Percentiles rank a stretch among this genome's conserved stretches.
Evolutionary conservation across 2,113 vertebrate species (phyloP).

Genomic region (Cyprinodon brontotheroides): DNA sequence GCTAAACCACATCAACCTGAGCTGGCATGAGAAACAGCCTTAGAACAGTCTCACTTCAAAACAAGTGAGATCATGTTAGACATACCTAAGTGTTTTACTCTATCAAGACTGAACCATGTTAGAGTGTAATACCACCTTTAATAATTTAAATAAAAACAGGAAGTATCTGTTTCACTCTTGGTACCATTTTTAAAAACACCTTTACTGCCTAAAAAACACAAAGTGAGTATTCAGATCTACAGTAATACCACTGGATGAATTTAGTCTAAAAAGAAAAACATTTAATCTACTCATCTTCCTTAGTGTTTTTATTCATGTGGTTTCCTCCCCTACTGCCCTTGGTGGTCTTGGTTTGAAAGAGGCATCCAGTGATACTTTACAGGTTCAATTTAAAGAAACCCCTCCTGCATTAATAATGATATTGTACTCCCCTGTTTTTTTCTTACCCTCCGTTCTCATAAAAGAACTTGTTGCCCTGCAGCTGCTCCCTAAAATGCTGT

Average conservation of each 20-base stretch:
- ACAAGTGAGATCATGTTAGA: background rate
- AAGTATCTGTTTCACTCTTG: background rate
- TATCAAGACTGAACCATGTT: background rate
- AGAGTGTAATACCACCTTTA: background rate
- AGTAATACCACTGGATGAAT: no score
- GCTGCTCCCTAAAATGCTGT: slow-evolving; percentile 37
- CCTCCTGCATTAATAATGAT: slow-evolving; percentile 74
- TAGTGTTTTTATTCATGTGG: slow-evolving; percentile 6
- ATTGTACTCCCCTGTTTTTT: slow-evolving; percentile 31
- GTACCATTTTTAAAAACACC: background rate
- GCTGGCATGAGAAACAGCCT: no score
- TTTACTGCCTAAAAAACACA: background rate
- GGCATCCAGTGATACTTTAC: slow-evolving; percentile 56
- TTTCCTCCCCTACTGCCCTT: background rate
- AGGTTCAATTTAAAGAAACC: slow-evolving; percentile 61
- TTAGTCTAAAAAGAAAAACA: background rate
- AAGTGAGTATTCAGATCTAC: background rate
- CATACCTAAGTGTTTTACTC: background rate
- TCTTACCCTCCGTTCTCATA: slow-evolving; percentile 26
- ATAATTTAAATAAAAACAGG: background rate
- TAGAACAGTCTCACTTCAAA: background rate
- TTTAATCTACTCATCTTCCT: background rate
- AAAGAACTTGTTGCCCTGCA: slow-evolving; percentile 28
- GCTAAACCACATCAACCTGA: no score
- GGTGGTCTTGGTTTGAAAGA: slow-evolving; percentile 5